Conservation (phyloP, 2,797 vertebrate species). For the Cirrhinus mrigala region DNA sequence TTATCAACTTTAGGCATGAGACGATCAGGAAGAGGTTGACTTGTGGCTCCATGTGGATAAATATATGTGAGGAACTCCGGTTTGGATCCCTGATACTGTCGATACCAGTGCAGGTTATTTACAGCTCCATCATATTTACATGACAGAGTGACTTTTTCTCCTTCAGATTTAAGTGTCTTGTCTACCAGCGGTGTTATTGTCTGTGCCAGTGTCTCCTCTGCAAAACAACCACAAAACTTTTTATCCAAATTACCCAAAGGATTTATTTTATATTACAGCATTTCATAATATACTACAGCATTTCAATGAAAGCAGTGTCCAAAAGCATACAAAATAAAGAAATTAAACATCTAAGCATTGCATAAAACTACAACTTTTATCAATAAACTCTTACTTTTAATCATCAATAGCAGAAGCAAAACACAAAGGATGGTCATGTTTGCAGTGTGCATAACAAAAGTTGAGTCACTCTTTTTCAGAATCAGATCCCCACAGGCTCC, state of each 20-base stretch:
- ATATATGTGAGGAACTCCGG: conserved; percentile 15
- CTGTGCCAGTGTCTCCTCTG: conserved; percentile 9
- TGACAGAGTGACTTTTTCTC: conserved; percentile 18
- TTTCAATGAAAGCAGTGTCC: not conserved
- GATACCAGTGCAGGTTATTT: conserved; percentile 19
- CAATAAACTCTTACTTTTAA: not conserved
- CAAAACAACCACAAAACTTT: not conserved
- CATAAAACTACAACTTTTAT: not conserved
- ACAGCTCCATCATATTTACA: conserved; percentile 32
- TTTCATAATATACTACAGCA: not conserved
- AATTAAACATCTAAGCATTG: not conserved
- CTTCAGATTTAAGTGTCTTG: not conserved
- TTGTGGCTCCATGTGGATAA: not conserved
- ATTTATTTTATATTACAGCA: not conserved
- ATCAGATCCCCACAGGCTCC: not conserved
- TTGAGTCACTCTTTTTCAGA: not conserved
- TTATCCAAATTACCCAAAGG: not conserved
- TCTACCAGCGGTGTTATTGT: not conserved
- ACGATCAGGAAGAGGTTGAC: not conserved
- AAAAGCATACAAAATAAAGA: not conserved
- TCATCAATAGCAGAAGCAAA: not conserved
- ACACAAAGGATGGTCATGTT: not conserved
- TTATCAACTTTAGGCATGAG: not conserved
- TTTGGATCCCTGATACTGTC: conserved; percentile 7
- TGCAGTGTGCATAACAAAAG: not conserved